Percentiles rank a stretch among this genome's conserved stretches.
These are phyloP conservation scores for Minunthozetes semirufus DNA, from an alignment of 2,888 invertebrate genomes.

Conservation along the genomic window DNA sequence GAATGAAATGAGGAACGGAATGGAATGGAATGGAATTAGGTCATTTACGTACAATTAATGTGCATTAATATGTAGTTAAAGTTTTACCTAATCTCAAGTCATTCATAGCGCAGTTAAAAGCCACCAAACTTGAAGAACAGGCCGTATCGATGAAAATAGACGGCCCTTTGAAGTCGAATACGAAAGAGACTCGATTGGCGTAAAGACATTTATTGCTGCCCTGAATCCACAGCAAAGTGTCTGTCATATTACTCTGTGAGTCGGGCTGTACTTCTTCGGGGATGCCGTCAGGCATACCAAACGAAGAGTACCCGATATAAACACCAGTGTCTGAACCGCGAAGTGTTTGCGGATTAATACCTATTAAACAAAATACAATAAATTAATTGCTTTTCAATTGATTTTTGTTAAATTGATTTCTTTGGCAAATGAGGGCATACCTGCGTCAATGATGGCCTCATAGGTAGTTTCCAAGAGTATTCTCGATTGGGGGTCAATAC, in stretches of 20 bases:
- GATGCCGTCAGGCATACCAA: slow-evolving; percentile 83
- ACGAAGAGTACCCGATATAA: slow-evolving; percentile 57
- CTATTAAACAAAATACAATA: slow-evolving; percentile 45
- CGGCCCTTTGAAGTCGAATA: slow-evolving; percentile 49
- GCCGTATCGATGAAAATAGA: slow-evolving; percentile 37
- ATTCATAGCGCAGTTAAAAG: slow-evolving; percentile 50
- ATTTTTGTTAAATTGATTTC: background rate
- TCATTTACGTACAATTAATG: background rate
- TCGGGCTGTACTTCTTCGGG: slow-evolving; percentile 63
- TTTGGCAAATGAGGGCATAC: slow-evolving; percentile 58
- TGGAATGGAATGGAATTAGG: background rate
- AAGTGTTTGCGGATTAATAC: slow-evolving; percentile 71
- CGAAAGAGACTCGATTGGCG: slow-evolving; percentile 76
- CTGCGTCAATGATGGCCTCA: slow-evolving; percentile 46
- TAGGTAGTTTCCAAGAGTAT: slow-evolving; percentile 50
- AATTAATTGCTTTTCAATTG: background rate
- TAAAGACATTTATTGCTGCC: slow-evolving; percentile 88
- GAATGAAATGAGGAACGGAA: too few species aligned
- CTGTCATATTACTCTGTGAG: slow-evolving; percentile 76
- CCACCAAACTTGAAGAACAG: slow-evolving; percentile 37
- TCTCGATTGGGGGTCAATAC: slow-evolving; percentile 86
- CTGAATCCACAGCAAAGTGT: slow-evolving; percentile 59
- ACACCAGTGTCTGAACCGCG: slow-evolving; percentile 68
- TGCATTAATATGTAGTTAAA: background rate
- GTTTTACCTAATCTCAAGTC: slow-evolving; percentile 73